Evolutionary conservation across 2,888 invertebrate species (phyloP).

Genomic region (Eilema caniola): DNA sequence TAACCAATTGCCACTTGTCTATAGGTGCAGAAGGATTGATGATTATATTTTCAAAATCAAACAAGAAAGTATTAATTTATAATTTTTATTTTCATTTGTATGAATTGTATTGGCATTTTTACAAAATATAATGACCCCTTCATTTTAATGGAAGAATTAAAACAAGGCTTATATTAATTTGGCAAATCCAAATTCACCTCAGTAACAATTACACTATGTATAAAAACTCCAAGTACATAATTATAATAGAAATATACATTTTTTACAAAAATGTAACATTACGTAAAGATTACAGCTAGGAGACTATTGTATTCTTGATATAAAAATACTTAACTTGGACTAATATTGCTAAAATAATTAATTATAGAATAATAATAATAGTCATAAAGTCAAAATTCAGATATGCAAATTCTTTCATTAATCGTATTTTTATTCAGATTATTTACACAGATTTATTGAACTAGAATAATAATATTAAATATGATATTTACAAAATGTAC

Average conservation of each 20-base stretch:
- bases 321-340: slow-evolving; percentile 77
- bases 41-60: slow-evolving; percentile 58
- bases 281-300: slow-evolving; percentile 66
- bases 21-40: no score
- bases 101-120: slow-evolving; percentile 83
- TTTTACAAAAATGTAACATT: slow-evolving; percentile 83
- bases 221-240: slow-evolving; percentile 77
- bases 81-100: slow-evolving; percentile 84
- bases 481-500: slow-evolving; percentile 80
- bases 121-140: slow-evolving; percentile 84
- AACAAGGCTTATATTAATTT: slow-evolving; percentile 84
- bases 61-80: slow-evolving; percentile 76
- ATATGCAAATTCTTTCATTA: slow-evolving; percentile 73
- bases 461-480: slow-evolving; percentile 65
- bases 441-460: slow-evolving; percentile 70
- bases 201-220: slow-evolving; percentile 76
- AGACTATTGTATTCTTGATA: slow-evolving; percentile 72
- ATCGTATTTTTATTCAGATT: slow-evolving; percentile 73
- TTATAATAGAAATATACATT: slow-evolving; percentile 85
- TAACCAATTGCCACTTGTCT: no score
- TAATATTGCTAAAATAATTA: slow-evolving; percentile 75
- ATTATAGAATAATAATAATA: slow-evolving; percentile 62
- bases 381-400: slow-evolving; percentile 72
- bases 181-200: slow-evolving; percentile 84
- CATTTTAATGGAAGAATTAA: slow-evolving; percentile 81